Conservation (phyloP, 2,797 vertebrate genomes). For the Halcyon smyrnensis region DNA sequence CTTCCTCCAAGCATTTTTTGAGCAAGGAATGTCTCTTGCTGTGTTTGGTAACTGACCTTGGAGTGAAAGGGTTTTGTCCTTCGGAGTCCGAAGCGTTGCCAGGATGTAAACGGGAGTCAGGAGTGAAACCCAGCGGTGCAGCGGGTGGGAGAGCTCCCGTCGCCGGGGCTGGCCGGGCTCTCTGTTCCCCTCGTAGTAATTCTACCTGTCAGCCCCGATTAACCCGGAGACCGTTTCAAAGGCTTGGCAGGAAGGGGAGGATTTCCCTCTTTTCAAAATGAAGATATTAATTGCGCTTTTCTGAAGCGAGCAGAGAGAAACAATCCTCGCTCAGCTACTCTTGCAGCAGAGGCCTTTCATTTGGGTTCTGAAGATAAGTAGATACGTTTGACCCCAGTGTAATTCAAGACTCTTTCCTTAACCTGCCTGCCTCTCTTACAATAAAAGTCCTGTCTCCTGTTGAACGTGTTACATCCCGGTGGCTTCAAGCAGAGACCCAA, state of each 20-base stretch:
- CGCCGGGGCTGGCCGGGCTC: not conserved
- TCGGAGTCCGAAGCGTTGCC: not conserved
- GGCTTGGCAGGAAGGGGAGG: conserved; percentile 19
- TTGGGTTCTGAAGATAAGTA: not conserved
- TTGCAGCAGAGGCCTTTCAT: not conserved
- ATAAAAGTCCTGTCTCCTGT: not conserved
- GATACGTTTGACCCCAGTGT: not conserved
- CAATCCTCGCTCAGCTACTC: not conserved
- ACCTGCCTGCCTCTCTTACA: not conserved
- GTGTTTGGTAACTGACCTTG: conserved; percentile 18
- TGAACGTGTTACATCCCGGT: not conserved
- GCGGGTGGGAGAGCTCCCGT: not conserved
- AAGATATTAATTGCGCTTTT: not conserved
- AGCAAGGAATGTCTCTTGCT: not conserved
- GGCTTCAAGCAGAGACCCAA: not conserved
- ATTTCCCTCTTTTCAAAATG: conserved; percentile 39
- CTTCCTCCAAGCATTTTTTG: not conserved
- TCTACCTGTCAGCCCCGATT: conserved; percentile 1
- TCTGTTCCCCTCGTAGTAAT: not conserved
- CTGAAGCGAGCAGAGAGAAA: not conserved
- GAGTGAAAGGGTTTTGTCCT: not conserved
- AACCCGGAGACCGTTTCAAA: not conserved
- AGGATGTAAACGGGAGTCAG: not conserved
- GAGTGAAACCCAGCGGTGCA: not conserved
- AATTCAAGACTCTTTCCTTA: not conserved